Evolutionary conservation across 23 tunicate genomes (phyloP).

Genomic region (Halocynthia aurantium): DNA sequence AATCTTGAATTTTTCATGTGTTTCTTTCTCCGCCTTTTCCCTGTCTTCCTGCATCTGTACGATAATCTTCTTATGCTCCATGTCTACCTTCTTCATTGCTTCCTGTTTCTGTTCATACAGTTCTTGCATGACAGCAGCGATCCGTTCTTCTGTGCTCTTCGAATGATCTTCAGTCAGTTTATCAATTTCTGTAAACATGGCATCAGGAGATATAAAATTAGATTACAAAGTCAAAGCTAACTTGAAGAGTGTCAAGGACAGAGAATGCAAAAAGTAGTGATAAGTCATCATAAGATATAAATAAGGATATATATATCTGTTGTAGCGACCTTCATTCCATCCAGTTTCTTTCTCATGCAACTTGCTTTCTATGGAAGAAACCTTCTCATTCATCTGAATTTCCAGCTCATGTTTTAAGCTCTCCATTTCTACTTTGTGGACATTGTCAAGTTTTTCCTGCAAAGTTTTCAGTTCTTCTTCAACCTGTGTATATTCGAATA

Average conservation of each 20-base stretch:
- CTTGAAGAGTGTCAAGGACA: neutral
- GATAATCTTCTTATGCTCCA: neutral
- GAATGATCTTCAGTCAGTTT: conserved; percentile 62
- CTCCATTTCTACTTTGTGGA: conserved; percentile 12
- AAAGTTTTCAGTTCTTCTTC: conserved; percentile 52
- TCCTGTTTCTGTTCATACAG: conserved; percentile 53
- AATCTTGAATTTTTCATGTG: neutral
- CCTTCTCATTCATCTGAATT: conserved; percentile 11
- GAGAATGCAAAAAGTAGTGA: too few relatives aligned
- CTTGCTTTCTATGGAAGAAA: conserved; percentile 6
- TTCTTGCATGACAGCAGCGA: conserved; percentile 68
- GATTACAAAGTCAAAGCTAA: neutral
- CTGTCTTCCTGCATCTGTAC: conserved; percentile 1
- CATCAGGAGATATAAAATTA: neutral
- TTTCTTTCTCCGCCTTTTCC: neutral
- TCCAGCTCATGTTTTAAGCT: conserved; percentile 20
- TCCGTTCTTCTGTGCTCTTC: conserved; percentile 36
- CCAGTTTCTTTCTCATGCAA: conserved; percentile 20
- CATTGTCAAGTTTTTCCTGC: conserved; percentile 1
- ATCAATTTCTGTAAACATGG: conserved; percentile 29
- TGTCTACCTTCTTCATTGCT: neutral
- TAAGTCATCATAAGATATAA: too few relatives aligned
- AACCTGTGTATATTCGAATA: conserved; percentile 23
- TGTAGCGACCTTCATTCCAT: neutral
- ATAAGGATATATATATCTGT: too few relatives aligned